Base-by-base conservation (phyloP, 1,140 invertebrate species). In the Lasaia peninsularis region DNA sequence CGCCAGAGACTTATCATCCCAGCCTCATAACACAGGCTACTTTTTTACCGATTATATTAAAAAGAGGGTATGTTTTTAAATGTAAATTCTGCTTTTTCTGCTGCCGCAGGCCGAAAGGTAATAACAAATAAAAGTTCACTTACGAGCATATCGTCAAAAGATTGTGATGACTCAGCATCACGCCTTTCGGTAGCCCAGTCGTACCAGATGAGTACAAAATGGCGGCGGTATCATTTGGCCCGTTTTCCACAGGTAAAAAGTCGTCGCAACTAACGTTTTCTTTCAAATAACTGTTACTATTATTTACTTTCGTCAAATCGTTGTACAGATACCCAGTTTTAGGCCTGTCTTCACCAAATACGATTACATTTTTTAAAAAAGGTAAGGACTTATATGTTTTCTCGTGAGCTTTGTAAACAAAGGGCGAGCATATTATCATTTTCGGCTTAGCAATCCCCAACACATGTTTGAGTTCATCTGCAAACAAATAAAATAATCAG, bases 161-260 rank as follows among this genome's bases (percentile, higher is more conserved):
- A 77, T 93, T 94, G 21, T 77, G 76, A 69, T 96, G 93, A 1
- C 93, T 93, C n/a, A 95, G 72, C 90, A 94, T 92, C 0, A 95
- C 94, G 31, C 94, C 94, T 82, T 96, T 96, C 0, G 95, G 94
- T 37, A 93, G 71, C 52, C 95, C 94, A 56, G 94, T 95, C 5
- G 94, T 95, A 11, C 94, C 94, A 62, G 93, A 94, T 0, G 94
- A 91, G 52, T 88, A 91, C 21, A 90, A 62, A 57, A 91, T 85
- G 3, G 86, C 69, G n/a, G 79, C 28, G n/a, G 86, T 65, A 63
- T 91, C 89, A 9, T 72, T 67, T 12, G 75, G 61, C 0, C 68
- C 57, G 7, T 79, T 40, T 2, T 85, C 64, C 2, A 62, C 56
- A 0, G 80, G 71, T n/a, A 63, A 11, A 62, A 90, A 90, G 1